phyloP scores from a whole-genome alignment of 2,113 vertebrate genomes.

The Galbula dea region DNA sequence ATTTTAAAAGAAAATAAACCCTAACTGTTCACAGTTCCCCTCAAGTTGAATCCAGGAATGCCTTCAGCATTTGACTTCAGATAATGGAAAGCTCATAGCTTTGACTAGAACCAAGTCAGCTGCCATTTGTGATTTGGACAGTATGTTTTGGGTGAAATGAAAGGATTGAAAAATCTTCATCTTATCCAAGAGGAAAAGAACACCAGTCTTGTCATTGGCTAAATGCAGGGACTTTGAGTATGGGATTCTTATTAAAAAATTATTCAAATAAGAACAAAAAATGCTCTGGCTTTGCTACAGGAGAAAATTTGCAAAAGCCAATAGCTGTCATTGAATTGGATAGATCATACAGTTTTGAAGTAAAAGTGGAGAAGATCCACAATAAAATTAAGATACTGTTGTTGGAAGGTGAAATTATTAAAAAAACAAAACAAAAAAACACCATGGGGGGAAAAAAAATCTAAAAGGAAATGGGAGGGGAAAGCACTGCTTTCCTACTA shows the following conservation, averaged over 20 bases:
- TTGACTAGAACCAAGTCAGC: not conserved
- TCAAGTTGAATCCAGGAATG: not conserved
- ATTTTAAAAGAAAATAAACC: slow-evolving; percentile 8
- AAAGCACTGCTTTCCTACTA: slow-evolving; percentile 20
- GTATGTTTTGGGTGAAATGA: not conserved
- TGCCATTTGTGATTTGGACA: not conserved
- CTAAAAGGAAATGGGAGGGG: not conserved
- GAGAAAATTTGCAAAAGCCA: slow-evolving; percentile 16
- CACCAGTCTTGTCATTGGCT: not conserved
- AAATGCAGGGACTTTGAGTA: not conserved
- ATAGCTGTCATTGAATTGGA: not conserved
- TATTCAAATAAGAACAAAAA: not conserved
- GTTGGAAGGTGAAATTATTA: not conserved
- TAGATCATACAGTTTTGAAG: not conserved
- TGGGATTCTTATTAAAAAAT: not conserved
- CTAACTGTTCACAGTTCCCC: slow-evolving; percentile 2
- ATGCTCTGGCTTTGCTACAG: not conserved
- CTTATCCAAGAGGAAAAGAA: not conserved
- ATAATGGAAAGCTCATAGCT: not conserved
- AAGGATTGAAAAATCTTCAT: not conserved
- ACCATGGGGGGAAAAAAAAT: not conserved
- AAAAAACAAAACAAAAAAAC: not conserved
- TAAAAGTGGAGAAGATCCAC: not conserved
- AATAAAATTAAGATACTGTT: not conserved
- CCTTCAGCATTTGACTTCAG: not conserved